Percentiles rank a stretch among this genome's conserved stretches.
Conservation (phyloP, 1,140 invertebrate genomes). For the Hermatobates lingyangjiaoensis region DNA sequence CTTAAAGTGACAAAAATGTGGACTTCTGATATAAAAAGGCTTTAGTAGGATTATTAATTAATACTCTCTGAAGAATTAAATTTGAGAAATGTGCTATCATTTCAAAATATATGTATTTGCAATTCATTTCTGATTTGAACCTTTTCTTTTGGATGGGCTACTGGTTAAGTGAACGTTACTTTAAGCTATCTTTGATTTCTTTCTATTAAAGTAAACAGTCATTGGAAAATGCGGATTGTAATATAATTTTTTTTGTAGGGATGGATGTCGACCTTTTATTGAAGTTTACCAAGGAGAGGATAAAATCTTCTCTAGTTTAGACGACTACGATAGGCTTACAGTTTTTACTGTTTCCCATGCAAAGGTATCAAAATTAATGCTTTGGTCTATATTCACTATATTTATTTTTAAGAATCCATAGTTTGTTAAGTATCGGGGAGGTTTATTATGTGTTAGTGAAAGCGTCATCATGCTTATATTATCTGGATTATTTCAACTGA, state of each 20-base stretch:
- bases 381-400: no score
- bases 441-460: no score
- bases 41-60: no score
- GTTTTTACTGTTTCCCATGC: conserved; percentile 56
- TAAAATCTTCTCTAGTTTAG: conserved; percentile 56
- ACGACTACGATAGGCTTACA: conserved; percentile 78
- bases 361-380: no score
- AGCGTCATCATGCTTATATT: no score
- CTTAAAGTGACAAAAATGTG: no score
- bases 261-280: conserved; percentile 82
- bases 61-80: neutral
- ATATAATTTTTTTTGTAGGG: conserved; percentile 30
- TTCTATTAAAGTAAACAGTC: neutral
- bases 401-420: no score
- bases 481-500: no score
- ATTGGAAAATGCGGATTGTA: neutral
- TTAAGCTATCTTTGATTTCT: neutral
- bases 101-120: neutral
- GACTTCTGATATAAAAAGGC: no score
- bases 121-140: neutral
- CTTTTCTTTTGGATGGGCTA: neutral
- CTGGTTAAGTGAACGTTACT: neutral
- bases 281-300: conserved; percentile 81
- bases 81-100: neutral
- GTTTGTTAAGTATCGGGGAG: no score